These are phyloP conservation scores for Limenitis camilla DNA, from an alignment of 2,888 invertebrate genomes.

Conservation along the genomic window DNA sequence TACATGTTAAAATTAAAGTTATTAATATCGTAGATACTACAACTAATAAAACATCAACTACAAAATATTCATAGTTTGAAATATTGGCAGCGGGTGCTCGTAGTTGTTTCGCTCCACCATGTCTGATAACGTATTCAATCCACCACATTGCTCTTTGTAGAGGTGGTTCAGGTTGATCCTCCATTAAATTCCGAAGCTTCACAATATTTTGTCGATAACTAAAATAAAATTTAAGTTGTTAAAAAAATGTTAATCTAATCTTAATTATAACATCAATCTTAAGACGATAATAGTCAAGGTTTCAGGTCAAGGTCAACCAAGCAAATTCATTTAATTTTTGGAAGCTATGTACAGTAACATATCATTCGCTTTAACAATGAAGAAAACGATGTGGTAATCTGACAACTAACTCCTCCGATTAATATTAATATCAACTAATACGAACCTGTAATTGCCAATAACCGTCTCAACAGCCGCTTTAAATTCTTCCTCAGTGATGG, in stretches of 20 bases:
- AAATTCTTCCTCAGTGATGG: constrained; percentile 36
- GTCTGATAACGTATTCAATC: constrained; percentile 51
- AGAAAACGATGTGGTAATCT: neutral
- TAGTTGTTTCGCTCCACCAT: constrained; percentile 46
- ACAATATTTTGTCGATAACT: constrained; percentile 34
- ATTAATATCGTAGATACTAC: neutral
- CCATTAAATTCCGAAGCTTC: constrained; percentile 34
- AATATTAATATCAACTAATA: neutral
- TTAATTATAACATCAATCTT: too few species aligned
- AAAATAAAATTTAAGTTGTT: constrained; percentile 9
- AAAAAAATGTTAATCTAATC: too few species aligned
- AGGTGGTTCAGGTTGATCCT: constrained; percentile 47
- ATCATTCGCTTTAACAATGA: too few species aligned
- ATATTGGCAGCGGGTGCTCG: constrained; percentile 41
- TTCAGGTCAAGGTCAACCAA: too few species aligned
- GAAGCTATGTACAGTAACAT: too few species aligned
- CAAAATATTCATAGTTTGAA: constrained; percentile 23
- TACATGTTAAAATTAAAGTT: neutral
- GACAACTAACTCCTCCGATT: neutral
- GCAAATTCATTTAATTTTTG: too few species aligned
- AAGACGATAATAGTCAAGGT: too few species aligned
- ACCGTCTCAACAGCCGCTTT: constrained; percentile 33
- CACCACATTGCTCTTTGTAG: constrained; percentile 62
- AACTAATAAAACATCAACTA: constrained; percentile 1
- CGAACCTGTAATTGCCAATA: constrained; percentile 37